phyloP scores from a whole-genome alignment of 1,140 invertebrate genomes.

The Marisa cornuarietis region DNA sequence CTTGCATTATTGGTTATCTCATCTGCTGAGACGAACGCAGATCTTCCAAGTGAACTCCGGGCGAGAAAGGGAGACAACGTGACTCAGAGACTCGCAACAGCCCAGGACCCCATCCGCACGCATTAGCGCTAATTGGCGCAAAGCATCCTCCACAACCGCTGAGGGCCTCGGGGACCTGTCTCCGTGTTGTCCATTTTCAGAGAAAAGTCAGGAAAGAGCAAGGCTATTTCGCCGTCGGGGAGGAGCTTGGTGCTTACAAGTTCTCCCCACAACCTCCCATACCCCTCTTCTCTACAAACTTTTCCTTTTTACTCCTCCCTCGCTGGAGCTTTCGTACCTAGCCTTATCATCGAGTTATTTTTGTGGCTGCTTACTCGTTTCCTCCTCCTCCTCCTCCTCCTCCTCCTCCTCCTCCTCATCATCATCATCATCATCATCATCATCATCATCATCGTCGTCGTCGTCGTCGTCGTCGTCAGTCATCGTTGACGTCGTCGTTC shows the following conservation, averaged over 20 bases:
- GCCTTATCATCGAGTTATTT: too few relatives aligned
- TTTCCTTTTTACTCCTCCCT: too few relatives aligned
- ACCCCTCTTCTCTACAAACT: not conserved
- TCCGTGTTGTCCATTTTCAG: slow-evolving; percentile 24
- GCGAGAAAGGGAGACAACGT: slow-evolving; percentile 5
- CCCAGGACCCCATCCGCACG: not conserved
- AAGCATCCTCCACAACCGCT: not conserved
- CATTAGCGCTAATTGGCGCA: slow-evolving; percentile 26
- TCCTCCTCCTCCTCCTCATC: too few relatives aligned
- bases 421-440: too few relatives aligned
- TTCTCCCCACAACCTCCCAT: not conserved
- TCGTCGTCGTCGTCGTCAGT: too few relatives aligned
- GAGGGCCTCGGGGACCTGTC: slow-evolving; percentile 6
- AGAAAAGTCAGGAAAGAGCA: slow-evolving; percentile 23
- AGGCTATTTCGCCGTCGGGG: not conserved
- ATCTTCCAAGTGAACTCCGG: not conserved
- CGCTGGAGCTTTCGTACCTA: too few relatives aligned
- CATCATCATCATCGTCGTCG: too few relatives aligned
- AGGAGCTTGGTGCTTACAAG: not conserved
- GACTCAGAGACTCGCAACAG: not conserved
- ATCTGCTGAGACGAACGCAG: too few relatives aligned
- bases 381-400: too few relatives aligned
- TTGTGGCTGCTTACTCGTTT: too few relatives aligned
- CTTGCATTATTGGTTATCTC: too few relatives aligned
- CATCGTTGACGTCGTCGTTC: too few relatives aligned